Evolutionary conservation across 1,140 invertebrate species (phyloP).

Genomic region (Diplogasteroides magnus): DNA sequence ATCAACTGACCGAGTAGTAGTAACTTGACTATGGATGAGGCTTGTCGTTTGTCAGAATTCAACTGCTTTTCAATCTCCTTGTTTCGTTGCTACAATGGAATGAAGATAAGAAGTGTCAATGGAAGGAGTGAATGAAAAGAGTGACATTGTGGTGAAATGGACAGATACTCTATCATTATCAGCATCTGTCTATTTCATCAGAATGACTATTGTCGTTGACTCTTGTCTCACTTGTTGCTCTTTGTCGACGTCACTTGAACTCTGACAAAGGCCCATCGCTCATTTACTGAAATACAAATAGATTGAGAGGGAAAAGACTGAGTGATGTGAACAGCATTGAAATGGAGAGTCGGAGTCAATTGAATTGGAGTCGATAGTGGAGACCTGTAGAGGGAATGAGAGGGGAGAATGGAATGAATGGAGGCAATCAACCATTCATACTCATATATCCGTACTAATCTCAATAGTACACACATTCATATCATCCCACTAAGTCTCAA

Average conservation of each 20-base stretch:
- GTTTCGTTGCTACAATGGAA: slow-evolving; percentile 15
- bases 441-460: too few relatives aligned
- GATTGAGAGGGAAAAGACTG: too few relatives aligned
- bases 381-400: not conserved
- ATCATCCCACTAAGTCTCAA: too few relatives aligned
- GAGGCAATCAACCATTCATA: too few relatives aligned
- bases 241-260: not conserved
- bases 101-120: not conserved
- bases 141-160: not conserved
- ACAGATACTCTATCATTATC: too few relatives aligned
- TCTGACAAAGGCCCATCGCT: not conserved
- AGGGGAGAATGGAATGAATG: not conserved
- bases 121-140: not conserved
- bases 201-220: not conserved
- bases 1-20: slow-evolving; percentile 38
- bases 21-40: slow-evolving; percentile 44
- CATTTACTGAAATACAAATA: not conserved
- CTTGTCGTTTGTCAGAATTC: slow-evolving; percentile 27
- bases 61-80: slow-evolving; percentile 37
- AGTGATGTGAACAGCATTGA: too few relatives aligned
- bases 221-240: not conserved
- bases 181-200: too few relatives aligned
- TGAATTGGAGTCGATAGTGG: too few relatives aligned
- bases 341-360: too few relatives aligned
- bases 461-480: too few relatives aligned